A percentile compares a stretch with the other conserved stretches of the same genome.
Evolutionary conservation across 2,888 invertebrate species (phyloP).

Genomic region (Eristalinus aeneus): DNA sequence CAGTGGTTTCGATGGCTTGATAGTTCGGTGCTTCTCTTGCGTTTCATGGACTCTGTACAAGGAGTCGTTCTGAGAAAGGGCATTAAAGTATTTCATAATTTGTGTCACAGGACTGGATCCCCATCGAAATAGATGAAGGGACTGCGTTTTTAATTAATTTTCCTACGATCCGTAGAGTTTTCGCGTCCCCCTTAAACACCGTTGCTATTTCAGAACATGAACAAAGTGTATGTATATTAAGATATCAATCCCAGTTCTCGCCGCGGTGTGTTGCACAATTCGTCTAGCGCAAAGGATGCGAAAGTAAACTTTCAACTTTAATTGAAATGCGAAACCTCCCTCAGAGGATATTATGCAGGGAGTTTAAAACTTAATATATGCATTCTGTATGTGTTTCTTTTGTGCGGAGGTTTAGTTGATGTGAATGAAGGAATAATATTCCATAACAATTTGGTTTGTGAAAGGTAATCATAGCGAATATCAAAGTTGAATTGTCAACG

Average conservation of each 20-base stretch:
- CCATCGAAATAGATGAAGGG: conserved; percentile 5
- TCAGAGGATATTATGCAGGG: neutral
- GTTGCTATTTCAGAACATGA: neutral
- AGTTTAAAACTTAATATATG: neutral
- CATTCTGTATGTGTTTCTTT: neutral
- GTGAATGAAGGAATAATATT: neutral
- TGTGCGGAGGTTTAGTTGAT: neutral
- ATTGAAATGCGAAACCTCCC: neutral
- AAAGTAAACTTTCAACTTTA: neutral
- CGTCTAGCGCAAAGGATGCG: neutral
- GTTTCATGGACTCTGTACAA: neutral
- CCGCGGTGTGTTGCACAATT: neutral
- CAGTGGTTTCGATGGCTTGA: conserved; percentile 11
- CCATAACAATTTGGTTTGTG: neutral
- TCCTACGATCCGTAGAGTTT: neutral
- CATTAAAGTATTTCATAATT: conserved; percentile 8
- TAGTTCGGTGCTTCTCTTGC: neutral
- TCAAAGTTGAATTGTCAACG: neutral
- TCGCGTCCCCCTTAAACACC: neutral
- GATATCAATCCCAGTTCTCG: neutral
- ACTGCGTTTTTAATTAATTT: conserved; percentile 34
- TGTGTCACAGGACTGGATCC: conserved; percentile 1
- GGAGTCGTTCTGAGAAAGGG: neutral
- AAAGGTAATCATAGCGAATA: neutral
- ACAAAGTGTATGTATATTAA: neutral